A percentile compares a stretch with the other conserved stretches of the same genome.
Conservation (phyloP, 2,797 vertebrate genomes). For the Galago senegalensis region DNA sequence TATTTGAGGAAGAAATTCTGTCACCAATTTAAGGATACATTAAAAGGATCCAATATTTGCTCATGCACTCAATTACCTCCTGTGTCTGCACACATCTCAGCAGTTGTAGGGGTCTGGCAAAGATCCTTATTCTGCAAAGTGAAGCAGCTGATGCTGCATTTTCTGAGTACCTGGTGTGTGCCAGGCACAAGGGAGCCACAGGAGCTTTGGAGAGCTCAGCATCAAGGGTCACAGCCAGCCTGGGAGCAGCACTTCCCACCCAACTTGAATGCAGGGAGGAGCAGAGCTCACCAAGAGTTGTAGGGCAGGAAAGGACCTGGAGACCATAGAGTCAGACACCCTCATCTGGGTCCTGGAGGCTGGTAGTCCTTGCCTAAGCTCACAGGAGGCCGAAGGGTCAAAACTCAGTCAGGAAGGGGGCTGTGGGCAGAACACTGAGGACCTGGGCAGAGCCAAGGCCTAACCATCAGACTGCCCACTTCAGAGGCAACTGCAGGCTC, state of each 20-base stretch:
- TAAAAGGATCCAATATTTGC: neutral
- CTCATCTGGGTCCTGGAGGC: neutral
- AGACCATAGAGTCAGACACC: neutral
- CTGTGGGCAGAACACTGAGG: rapidly evolving
- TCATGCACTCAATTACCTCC: neutral
- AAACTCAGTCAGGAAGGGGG: neutral
- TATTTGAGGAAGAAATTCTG: neutral
- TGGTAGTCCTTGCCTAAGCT: neutral
- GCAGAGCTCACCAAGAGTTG: neutral
- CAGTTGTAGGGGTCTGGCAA: neutral
- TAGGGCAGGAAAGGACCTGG: neutral
- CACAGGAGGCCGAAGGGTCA: neutral
- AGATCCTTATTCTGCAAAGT: neutral
- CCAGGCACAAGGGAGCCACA: neutral
- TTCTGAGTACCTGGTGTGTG: neutral
- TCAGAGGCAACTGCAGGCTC: neutral
- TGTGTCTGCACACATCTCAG: neutral
- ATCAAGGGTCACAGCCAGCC: neutral
- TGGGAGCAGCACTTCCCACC: neutral
- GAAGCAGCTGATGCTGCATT: neutral
- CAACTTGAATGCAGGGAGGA: neutral
- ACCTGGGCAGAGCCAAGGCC: too few species aligned
- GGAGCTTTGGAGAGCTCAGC: neutral
- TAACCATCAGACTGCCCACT: neutral
- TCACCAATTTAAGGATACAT: neutral